These are phyloP conservation scores for Andrena haemorrhoa DNA, from an alignment of 2,888 invertebrate species.

Conservation along the genomic window DNA sequence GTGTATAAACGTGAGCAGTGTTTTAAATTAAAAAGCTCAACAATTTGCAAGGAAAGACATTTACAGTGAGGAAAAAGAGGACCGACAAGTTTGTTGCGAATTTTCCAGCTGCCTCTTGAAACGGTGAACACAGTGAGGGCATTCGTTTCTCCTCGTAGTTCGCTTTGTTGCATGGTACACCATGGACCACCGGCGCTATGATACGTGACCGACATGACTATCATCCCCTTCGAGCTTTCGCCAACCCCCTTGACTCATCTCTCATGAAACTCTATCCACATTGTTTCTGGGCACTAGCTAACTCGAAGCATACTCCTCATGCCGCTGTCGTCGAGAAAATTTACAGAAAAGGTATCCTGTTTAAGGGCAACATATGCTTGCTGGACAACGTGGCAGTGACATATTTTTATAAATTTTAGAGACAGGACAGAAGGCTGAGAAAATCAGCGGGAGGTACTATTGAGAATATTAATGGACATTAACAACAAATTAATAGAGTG, in stretches of 20 bases:
- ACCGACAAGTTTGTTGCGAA: not conserved
- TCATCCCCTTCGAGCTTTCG: slow-evolving; percentile 27
- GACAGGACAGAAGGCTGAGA: no score
- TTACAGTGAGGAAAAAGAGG: not conserved
- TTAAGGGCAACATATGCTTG: not conserved
- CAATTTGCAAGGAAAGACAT: not conserved
- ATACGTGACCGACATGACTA: slow-evolving; percentile 77
- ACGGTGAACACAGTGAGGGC: slow-evolving; percentile 9
- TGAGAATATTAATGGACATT: no score
- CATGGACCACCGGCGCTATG: slow-evolving; percentile 67
- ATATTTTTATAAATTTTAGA: not conserved
- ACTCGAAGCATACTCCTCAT: slow-evolving; percentile 14
- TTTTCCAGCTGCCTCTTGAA: slow-evolving; percentile 10
- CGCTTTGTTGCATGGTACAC: slow-evolving; percentile 68
- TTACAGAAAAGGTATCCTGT: slow-evolving; percentile 12
- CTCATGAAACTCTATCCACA: slow-evolving; percentile 51
- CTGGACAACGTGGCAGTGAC: not conserved
- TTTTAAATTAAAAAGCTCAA: not conserved
- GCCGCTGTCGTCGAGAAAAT: slow-evolving; percentile 1
- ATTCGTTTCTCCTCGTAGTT: slow-evolving; percentile 31
- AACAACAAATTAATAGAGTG: no score
- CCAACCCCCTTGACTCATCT: slow-evolving; percentile 22
- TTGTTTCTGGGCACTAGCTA: slow-evolving; percentile 14
- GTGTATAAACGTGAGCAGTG: not conserved
- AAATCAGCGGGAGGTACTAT: no score